A percentile compares a stretch with the other conserved stretches of the same genome.
These are phyloP conservation scores for Plectropomus leopardus DNA, from an alignment of 2,113 vertebrate species.

Conservation along the genomic window DNA sequence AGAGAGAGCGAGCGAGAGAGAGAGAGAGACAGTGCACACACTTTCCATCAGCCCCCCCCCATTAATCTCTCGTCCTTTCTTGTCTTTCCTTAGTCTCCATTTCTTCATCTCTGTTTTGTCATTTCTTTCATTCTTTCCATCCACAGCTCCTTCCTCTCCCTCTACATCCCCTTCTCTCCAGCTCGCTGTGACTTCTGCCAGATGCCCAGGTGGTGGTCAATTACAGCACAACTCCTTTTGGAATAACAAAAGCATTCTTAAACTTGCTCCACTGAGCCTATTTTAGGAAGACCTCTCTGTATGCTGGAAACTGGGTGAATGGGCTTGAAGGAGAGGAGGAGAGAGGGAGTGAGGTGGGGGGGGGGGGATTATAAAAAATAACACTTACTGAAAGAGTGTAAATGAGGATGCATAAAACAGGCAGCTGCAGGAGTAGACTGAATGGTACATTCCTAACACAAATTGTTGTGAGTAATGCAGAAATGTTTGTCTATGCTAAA, in stretches of 20 bases:
- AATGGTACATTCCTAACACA: slow-evolving; percentile 54
- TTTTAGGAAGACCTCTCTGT: slow-evolving; percentile 68
- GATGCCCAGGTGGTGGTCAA: slow-evolving; percentile 80
- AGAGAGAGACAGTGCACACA: slow-evolving; percentile 41
- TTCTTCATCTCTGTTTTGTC: slow-evolving; percentile 70
- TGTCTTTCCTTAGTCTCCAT: slow-evolving; percentile 62
- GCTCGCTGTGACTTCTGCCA: slow-evolving; percentile 72
- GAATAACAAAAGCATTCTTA: slow-evolving; percentile 79
- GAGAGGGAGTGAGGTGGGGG: background rate
- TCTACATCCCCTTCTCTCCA: slow-evolving; percentile 45
- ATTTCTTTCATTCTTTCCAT: slow-evolving; percentile 74
- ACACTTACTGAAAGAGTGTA: slow-evolving; percentile 39
- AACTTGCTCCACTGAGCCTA: slow-evolving; percentile 63
- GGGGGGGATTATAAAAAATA: slow-evolving; percentile 28
- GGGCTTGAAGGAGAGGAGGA: slow-evolving; percentile 25
- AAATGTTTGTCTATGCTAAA: slow-evolving; percentile 64
- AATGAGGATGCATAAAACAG: slow-evolving; percentile 62
- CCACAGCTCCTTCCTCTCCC: slow-evolving; percentile 51
- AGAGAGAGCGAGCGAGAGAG: slow-evolving; percentile 43
- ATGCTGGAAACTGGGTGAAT: slow-evolving; percentile 65
- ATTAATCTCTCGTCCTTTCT: slow-evolving; percentile 68
- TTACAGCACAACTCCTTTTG: slow-evolving; percentile 77
- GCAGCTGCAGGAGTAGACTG: slow-evolving; percentile 46
- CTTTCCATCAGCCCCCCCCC: slow-evolving; percentile 62
- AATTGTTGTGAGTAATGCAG: slow-evolving; percentile 64